Evolutionary conservation across 1,140 invertebrate genomes (phyloP).

Genomic region (Drosophila willistoni): DNA sequence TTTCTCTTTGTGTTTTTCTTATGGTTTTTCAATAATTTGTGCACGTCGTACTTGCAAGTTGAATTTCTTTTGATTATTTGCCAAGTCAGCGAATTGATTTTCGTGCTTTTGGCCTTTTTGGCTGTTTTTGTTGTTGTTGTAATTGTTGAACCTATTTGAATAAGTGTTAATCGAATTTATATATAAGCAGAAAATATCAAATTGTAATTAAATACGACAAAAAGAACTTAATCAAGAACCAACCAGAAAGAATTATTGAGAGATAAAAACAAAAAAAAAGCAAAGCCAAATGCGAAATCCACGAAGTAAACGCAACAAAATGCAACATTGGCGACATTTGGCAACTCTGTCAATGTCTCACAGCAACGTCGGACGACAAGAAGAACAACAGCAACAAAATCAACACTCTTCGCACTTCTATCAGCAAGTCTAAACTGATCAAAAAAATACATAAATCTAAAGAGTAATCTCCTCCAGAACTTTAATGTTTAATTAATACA

Average conservation of each 20-base stretch:
- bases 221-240: conserved; percentile 18
- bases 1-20: conserved; percentile 49
- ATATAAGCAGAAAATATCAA: conserved; percentile 54
- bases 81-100: conserved; percentile 60
- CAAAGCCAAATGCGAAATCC: conserved; percentile 65
- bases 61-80: conserved; percentile 75
- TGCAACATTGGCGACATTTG: conserved; percentile 67
- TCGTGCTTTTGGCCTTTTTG: conserved; percentile 39
- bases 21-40: conserved; percentile 72
- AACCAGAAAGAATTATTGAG: conserved; percentile 18
- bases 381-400: conserved; percentile 45
- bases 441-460: conserved; percentile 12
- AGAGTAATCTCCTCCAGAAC: conserved; percentile 1
- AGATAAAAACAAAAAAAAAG: conserved; percentile 25
- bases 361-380: conserved; percentile 33
- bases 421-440: conserved; percentile 2
- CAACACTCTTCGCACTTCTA: conserved; percentile 48
- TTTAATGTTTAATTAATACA: conserved; percentile 1
- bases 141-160: conserved; percentile 32
- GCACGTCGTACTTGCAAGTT: conserved; percentile 63
- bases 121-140: conserved; percentile 32
- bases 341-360: conserved; percentile 54
- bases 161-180: conserved; percentile 72
- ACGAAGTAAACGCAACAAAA: conserved; percentile 77
- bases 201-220: conserved; percentile 66